These are phyloP conservation scores for Micrasema longulum DNA, from an alignment of 1,140 invertebrate species.

Conservation along the genomic window DNA sequence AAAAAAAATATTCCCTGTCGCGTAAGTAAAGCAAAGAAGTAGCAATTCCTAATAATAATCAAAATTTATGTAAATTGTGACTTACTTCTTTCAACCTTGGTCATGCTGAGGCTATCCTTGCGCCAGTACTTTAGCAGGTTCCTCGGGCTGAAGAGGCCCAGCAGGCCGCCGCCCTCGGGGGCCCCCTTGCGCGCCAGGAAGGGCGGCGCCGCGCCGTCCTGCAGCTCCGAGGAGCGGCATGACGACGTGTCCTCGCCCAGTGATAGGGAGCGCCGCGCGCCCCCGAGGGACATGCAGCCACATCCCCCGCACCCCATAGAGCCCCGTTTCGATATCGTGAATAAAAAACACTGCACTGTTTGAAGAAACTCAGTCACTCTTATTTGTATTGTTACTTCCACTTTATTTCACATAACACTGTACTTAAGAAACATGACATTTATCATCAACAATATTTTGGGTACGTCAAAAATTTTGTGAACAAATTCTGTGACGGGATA, in stretches of 20 bases:
- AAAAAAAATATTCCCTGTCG: background rate
- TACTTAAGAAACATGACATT: too few relatives aligned
- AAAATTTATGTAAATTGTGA: conserved; percentile 57
- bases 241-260: conserved; percentile 70
- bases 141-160: conserved; percentile 63
- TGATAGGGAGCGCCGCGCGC: conserved; percentile 61
- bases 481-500: too few relatives aligned
- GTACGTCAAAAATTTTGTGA: too few relatives aligned
- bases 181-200: conserved; percentile 55
- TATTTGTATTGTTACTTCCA: too few relatives aligned
- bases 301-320: conserved; percentile 61
- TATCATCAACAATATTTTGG: too few relatives aligned
- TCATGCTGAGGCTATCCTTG: conserved; percentile 74
- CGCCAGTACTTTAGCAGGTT: conserved; percentile 70
- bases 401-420: too few relatives aligned
- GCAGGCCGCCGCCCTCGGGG: conserved; percentile 58
- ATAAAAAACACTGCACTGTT: too few relatives aligned
- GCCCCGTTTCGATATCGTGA: too few relatives aligned
- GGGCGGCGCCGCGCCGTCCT: conserved; percentile 58
- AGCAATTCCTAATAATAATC: too few relatives aligned
- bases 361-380: too few relatives aligned
- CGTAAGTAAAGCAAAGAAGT: conserved; percentile 1
- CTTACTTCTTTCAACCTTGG: conserved; percentile 78
- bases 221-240: conserved; percentile 71
- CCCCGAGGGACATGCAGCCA: conserved; percentile 65